These are phyloP conservation scores for Takifugu flavidus DNA, from an alignment of 2,113 vertebrate genomes.

Conservation along the genomic window DNA sequence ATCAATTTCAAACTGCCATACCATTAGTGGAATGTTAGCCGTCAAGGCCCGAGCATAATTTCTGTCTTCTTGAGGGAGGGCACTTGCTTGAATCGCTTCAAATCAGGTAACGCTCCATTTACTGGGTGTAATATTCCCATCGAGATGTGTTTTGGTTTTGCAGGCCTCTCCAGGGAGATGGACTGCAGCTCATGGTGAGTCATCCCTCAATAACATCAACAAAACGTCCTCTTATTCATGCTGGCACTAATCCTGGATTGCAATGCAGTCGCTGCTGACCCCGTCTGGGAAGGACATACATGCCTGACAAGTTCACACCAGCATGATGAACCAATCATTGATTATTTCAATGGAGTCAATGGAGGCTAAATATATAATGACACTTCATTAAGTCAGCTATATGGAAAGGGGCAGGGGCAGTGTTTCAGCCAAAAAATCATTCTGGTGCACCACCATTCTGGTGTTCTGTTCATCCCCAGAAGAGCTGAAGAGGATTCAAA, in stretches of 20 bases:
- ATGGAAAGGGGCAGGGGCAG: too few relatives aligned
- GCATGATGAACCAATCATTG: neutral
- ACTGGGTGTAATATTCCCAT: constrained; percentile 32
- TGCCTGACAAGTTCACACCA: neutral
- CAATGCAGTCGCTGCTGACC: constrained; percentile 8
- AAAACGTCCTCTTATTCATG: constrained; percentile 36
- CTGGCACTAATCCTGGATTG: constrained; percentile 20
- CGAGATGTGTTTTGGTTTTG: constrained; percentile 37
- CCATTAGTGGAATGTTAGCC: constrained; percentile 37
- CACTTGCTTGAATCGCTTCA: constrained; percentile 46
- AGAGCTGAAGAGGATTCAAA: too few relatives aligned
- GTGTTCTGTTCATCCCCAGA: too few relatives aligned
- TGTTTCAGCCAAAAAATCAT: too few relatives aligned
- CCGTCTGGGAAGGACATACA: neutral
- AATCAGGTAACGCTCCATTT: constrained; percentile 48
- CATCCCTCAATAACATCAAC: constrained; percentile 44
- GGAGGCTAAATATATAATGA: too few relatives aligned
- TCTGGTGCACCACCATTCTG: too few relatives aligned
- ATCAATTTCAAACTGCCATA: constrained; percentile 34
- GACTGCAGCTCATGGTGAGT: constrained; percentile 41
- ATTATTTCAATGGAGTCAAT: too few relatives aligned
- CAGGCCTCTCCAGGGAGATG: constrained; percentile 20
- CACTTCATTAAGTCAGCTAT: too few relatives aligned
- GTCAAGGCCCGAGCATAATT: constrained; percentile 37
- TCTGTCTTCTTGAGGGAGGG: constrained; percentile 28